Evolutionary conservation across 1,140 invertebrate species (phyloP).

Genomic region (Aradophagus sp.): DNA sequence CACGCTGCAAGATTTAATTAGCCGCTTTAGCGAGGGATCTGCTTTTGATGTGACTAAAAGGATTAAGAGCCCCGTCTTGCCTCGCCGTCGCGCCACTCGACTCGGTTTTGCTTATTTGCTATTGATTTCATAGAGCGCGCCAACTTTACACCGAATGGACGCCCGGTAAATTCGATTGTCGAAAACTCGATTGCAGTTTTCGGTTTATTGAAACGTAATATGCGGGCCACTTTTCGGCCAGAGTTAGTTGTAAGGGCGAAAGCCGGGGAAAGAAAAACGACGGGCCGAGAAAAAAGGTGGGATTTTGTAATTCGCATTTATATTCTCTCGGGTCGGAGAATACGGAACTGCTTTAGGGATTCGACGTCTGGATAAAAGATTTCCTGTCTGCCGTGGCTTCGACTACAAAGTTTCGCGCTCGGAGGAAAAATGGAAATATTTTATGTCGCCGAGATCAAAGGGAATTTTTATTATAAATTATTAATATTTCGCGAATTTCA

Average conservation of each 20-base stretch:
- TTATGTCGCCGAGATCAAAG: constrained; percentile 35
- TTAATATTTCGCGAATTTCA: constrained; percentile 24
- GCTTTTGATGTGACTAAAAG: constrained; percentile 59
- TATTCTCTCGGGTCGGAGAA: constrained; percentile 31
- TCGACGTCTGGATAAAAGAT: constrained; percentile 49
- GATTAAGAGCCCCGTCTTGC: constrained; percentile 36
- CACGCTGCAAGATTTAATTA: constrained; percentile 57
- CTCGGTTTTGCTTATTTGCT: constrained; percentile 49
- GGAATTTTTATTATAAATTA: constrained; percentile 42
- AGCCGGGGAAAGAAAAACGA: not conserved
- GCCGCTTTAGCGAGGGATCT: constrained; percentile 48
- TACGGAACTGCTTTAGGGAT: constrained; percentile 46
- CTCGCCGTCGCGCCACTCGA: constrained; percentile 18
- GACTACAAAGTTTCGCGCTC: constrained; percentile 26
- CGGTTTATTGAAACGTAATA: constrained; percentile 19
- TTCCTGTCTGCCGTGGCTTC: constrained; percentile 29
- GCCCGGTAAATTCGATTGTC: too few relatives aligned
- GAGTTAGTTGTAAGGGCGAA: too few relatives aligned
- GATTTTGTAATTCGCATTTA: constrained; percentile 32
- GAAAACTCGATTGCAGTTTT: too few relatives aligned
- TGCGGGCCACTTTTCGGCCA: constrained; percentile 3
- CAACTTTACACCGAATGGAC: constrained; percentile 23
- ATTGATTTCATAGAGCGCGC: constrained; percentile 48
- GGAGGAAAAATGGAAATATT: constrained; percentile 34
- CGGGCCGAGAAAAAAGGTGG: constrained; percentile 3